Evolutionary conservation across 2,797 vertebrate species (phyloP).

Genomic region (Epinephelus coioides): DNA sequence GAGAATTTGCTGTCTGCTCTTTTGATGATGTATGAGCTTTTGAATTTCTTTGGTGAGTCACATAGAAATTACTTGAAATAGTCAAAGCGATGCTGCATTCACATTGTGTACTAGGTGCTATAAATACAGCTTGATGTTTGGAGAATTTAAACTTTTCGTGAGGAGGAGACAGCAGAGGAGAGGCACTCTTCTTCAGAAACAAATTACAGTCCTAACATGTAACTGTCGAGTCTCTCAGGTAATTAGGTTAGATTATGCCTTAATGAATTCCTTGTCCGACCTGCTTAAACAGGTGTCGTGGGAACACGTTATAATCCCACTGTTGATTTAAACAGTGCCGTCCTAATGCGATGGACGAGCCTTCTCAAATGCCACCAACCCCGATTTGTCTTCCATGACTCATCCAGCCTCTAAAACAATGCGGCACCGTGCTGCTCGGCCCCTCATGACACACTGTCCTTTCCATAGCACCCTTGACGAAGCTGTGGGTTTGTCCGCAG

Average conservation of each 20-base stretch:
- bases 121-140: slow-evolving; percentile 59
- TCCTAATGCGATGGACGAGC: slow-evolving; percentile 59
- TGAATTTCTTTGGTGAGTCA: slow-evolving; percentile 76
- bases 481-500: slow-evolving; percentile 52
- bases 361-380: slow-evolving; percentile 71
- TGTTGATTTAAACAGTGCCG: slow-evolving; percentile 57
- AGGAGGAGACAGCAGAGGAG: slow-evolving; percentile 20
- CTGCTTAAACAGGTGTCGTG: slow-evolving; percentile 65
- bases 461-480: slow-evolving; percentile 64
- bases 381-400: slow-evolving; percentile 73
- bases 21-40: slow-evolving; percentile 69
- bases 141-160: slow-evolving; percentile 44
- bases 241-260: slow-evolving; percentile 59
- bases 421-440: slow-evolving; percentile 61
- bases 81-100: slow-evolving; percentile 55
- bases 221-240: slow-evolving; percentile 51
- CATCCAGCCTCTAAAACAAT: slow-evolving; percentile 78
- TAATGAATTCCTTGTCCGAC: slow-evolving; percentile 69
- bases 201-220: slow-evolving; percentile 57
- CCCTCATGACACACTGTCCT: slow-evolving; percentile 73
- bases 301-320: slow-evolving; percentile 55
- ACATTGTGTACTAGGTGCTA: slow-evolving; percentile 60
- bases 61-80: slow-evolving; percentile 76
- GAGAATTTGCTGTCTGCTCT: slow-evolving; percentile 64
- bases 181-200: slow-evolving; percentile 34